Percentiles rank a stretch among this genome's conserved stretches.
phyloP scores from a whole-genome alignment of 1,140 invertebrate species.

The Hylyphantes graminicola region DNA sequence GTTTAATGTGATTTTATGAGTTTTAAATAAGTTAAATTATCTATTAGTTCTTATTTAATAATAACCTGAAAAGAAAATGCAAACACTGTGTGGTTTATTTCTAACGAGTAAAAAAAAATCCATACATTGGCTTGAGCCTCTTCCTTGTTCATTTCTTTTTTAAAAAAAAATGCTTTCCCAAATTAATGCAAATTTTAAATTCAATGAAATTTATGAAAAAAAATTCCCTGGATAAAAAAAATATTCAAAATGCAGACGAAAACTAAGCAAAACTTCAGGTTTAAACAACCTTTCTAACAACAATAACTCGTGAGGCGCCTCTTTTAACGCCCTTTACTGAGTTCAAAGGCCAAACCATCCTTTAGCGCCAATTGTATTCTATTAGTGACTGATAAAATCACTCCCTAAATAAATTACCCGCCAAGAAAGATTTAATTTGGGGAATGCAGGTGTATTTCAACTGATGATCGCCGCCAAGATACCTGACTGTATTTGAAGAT shows the following conservation, averaged over 20 bases:
- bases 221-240: background rate
- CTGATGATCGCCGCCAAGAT: background rate
- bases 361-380: background rate
- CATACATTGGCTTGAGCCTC: too few species aligned
- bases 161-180: too few species aligned
- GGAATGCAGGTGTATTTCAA: slow-evolving; percentile 6
- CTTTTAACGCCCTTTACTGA: background rate
- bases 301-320: background rate
- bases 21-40: too few species aligned
- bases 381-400: background rate
- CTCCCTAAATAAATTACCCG: background rate
- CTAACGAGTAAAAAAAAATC: too few species aligned
- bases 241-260: background rate
- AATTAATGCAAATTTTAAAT: too few species aligned
- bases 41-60: too few species aligned
- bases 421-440: slow-evolving; percentile 1
- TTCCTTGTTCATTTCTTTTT: too few species aligned
- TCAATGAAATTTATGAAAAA: background rate
- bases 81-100: too few species aligned
- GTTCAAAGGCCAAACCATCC: slow-evolving; percentile 14
- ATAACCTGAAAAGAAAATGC: too few species aligned
- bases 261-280: background rate
- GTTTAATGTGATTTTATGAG: too few species aligned
- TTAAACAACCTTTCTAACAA: background rate
- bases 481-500: background rate